These are phyloP conservation scores for Prosopocoilus inquinatus DNA, from an alignment of 2,888 invertebrate genomes.

Conservation along the genomic window DNA sequence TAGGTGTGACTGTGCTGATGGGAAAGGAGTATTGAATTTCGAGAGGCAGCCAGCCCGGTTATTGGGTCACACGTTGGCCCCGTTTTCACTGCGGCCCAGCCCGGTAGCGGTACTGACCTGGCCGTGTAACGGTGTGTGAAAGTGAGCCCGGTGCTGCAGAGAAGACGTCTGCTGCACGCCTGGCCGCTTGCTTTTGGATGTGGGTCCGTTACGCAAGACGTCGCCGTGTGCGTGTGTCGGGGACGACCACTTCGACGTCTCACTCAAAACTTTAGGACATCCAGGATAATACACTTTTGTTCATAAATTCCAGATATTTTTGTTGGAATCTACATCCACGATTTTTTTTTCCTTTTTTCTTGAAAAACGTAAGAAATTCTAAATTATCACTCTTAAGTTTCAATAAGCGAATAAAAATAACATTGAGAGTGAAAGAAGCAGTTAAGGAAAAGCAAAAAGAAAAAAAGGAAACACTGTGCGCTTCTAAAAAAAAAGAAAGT, in stretches of 20 bases:
- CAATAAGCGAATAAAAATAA: too few species aligned
- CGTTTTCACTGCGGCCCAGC: slow-evolving; percentile 34
- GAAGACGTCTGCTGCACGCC: not conserved
- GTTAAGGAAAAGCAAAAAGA: too few species aligned
- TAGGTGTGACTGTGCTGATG: not conserved
- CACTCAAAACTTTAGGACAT: too few species aligned
- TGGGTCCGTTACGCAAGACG: not conserved
- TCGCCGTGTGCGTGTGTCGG: not conserved
- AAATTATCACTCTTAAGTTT: too few species aligned
- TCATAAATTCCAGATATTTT: too few species aligned
- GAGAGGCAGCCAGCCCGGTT: slow-evolving; percentile 28
- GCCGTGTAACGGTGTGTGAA: slow-evolving; percentile 25
- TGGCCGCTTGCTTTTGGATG: not conserved
- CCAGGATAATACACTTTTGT: too few species aligned
- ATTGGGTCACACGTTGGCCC: slow-evolving; percentile 36
- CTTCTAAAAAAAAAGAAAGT: too few species aligned
- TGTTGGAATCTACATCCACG: too few species aligned
- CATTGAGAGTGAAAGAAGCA: too few species aligned
- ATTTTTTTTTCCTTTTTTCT: too few species aligned
- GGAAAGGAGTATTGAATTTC: slow-evolving; percentile 4
- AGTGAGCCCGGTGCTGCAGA: slow-evolving; percentile 17
- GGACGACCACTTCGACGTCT: not conserved
- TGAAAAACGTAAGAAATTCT: too few species aligned
- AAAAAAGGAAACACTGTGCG: too few species aligned
- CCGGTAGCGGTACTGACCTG: slow-evolving; percentile 18